These are phyloP conservation scores for Anthopleura xanthogrammica DNA, from an alignment of 92 coral and sea anemone genomes.

Conservation along the genomic window DNA sequence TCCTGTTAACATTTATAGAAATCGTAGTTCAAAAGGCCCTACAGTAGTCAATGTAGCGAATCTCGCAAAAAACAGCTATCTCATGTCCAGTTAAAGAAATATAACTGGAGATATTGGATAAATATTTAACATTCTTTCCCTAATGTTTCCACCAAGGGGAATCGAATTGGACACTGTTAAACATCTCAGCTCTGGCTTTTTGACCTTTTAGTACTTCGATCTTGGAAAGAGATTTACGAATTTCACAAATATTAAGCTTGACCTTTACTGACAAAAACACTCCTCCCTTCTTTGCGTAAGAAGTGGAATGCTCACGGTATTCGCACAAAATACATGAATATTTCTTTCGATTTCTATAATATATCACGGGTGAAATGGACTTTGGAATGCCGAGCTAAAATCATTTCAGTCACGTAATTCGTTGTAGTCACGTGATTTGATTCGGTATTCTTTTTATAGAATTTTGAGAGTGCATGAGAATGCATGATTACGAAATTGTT, in stretches of 20 bases:
- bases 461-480: neutral
- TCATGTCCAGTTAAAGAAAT: neutral
- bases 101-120: neutral
- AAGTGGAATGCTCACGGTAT: neutral
- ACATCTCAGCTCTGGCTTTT: slow-evolving; percentile 8
- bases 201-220: slow-evolving; percentile 7
- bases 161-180: neutral
- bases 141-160: neutral
- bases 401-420: neutral
- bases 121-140: neutral
- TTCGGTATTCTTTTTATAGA: neutral
- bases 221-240: slow-evolving; percentile 4
- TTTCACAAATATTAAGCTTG: neutral
- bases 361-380: neutral
- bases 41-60: neutral
- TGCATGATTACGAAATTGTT: neutral
- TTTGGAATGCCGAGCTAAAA: neutral
- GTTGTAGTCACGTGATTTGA: neutral
- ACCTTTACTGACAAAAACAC: neutral
- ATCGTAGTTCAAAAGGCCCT: neutral
- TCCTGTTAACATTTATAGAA: neutral
- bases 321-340: neutral
- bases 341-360: neutral
- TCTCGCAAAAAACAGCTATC: neutral
- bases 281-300: neutral